Conservation (phyloP, 2,888 invertebrate genomes). For the Rhodophaea formosa region DNA sequence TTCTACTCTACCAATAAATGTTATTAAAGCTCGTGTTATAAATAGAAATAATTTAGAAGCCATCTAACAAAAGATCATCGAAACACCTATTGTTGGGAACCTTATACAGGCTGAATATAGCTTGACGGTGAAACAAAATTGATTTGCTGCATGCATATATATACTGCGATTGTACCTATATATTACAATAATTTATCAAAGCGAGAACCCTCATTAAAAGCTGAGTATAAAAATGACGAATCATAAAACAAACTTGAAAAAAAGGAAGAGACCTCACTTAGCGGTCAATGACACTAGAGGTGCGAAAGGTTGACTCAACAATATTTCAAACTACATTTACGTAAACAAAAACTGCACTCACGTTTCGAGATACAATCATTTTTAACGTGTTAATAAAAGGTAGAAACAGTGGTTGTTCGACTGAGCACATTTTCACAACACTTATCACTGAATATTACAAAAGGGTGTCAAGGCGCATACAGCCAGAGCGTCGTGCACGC, state of each 20-base stretch:
- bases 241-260: not conserved
- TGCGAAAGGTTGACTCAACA: slow-evolving; percentile 10
- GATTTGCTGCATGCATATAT: not conserved
- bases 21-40: not conserved
- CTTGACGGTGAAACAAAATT: not conserved
- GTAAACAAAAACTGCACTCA: slow-evolving; percentile 35
- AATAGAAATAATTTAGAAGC: not conserved
- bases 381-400: slow-evolving; percentile 42
- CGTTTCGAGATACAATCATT: slow-evolving; percentile 44
- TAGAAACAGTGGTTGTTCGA: slow-evolving; percentile 51
- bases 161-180: not conserved
- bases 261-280: not conserved
- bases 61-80: not conserved
- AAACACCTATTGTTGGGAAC: not conserved
- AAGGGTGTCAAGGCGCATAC: slow-evolving; percentile 31
- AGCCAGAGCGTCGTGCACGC: slow-evolving; percentile 61
- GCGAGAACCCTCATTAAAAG: not conserved
- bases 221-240: not conserved
- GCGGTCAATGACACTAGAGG: slow-evolving; percentile 8
- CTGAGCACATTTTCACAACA: slow-evolving; percentile 45
- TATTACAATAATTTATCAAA: slow-evolving; percentile 8
- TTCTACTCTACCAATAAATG: not conserved
- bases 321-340: not conserved
- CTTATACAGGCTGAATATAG: not conserved
- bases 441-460: not conserved